Percentiles rank a stretch among this genome's conserved stretches.
phyloP scores from a whole-genome alignment of 2,113 vertebrate species.

The Forbesichthys agassizii region DNA sequence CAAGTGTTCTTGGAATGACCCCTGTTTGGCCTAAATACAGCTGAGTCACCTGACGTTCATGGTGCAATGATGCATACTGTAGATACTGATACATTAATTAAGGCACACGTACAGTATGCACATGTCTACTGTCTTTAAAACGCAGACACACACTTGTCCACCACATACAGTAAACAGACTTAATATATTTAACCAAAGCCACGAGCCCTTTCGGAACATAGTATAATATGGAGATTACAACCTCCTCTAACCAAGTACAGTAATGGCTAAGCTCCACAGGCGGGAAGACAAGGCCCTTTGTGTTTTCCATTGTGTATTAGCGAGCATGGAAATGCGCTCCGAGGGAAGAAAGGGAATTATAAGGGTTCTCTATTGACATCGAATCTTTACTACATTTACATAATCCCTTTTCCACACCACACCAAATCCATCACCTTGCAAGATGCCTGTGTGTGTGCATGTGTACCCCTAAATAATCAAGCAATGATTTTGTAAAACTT shows the following conservation, averaged over 20 bases:
- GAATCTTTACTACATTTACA: constrained; percentile 67
- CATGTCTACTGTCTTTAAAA: no score
- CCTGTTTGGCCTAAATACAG: no score
- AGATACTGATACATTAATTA: no score
- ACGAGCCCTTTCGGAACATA: constrained; percentile 40
- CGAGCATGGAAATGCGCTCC: constrained; percentile 61
- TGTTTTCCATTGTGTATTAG: constrained; percentile 56
- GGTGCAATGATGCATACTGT: no score
- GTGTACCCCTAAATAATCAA: not conserved
- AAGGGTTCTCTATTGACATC: constrained; percentile 61
- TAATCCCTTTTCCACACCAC: constrained; percentile 45
- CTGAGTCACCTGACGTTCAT: no score
- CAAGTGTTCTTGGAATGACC: no score
- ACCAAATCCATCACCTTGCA: not conserved
- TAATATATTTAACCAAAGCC: constrained; percentile 43
- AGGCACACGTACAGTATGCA: not conserved
- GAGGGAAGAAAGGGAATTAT: constrained; percentile 55
- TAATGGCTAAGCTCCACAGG: constrained; percentile 51
- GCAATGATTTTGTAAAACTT: no score
- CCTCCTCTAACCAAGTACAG: constrained; percentile 17
- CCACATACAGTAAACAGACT: not conserved
- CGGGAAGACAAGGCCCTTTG: constrained; percentile 53
- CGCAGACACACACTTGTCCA: no score
- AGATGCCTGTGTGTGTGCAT: not conserved
- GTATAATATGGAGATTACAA: constrained; percentile 50